Conservation (phyloP, 2,888 invertebrate genomes). For the Dicyrtoma fusca region DNA sequence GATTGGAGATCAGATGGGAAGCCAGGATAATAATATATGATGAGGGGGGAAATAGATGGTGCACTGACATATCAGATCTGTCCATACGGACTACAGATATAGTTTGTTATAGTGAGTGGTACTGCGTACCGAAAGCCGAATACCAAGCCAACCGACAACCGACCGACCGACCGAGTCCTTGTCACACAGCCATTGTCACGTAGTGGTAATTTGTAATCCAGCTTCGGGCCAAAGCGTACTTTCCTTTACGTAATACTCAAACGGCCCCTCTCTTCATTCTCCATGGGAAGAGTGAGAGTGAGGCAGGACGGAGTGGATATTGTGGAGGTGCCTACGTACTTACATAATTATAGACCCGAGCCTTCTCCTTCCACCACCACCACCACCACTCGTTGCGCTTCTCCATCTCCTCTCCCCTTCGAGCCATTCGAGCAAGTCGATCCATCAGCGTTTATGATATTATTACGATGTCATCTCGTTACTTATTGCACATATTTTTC, state of each 20-base stretch:
- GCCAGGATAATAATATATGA: neutral
- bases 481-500: too few species aligned
- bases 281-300: neutral
- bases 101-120: too few species aligned
- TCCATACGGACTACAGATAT: too few species aligned
- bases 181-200: constrained; percentile 24
- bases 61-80: too few species aligned
- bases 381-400: constrained; percentile 2
- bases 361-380: neutral
- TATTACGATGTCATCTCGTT: too few species aligned
- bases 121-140: too few species aligned
- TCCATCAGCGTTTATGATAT: too few species aligned
- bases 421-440: neutral
- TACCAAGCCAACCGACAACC: constrained; percentile 12
- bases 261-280: neutral
- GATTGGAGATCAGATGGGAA: too few species aligned
- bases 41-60: too few species aligned
- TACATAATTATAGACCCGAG: neutral
- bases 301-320: neutral
- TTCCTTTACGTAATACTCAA: neutral
- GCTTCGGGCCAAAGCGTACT: constrained; percentile 20
- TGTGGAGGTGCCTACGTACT: constrained; percentile 37
- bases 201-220: constrained; percentile 33
- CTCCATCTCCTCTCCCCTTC: neutral
- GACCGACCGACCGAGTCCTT: constrained; percentile 17